Conservation (phyloP, 2,888 invertebrate species). For the Agapostemon virescens region DNA sequence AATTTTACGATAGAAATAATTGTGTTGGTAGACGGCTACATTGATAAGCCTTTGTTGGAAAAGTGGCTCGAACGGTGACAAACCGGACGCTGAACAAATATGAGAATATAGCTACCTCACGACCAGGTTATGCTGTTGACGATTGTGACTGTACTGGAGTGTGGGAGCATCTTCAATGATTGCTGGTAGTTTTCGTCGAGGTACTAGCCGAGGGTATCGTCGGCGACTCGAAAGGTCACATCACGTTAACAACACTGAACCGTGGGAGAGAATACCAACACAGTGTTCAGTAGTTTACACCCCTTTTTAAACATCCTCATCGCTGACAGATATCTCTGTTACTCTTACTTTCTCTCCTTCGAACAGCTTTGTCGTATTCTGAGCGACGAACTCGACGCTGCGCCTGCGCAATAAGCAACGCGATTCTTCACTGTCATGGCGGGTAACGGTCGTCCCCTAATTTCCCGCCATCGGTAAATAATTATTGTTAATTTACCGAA, state of each 20-base stretch:
- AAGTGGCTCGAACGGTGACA: neutral
- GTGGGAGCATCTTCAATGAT: constrained; percentile 7
- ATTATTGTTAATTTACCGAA: too few species aligned
- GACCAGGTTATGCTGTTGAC: constrained; percentile 7
- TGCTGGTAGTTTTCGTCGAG: neutral
- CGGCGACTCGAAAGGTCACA: constrained; percentile 19
- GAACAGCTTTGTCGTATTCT: neutral
- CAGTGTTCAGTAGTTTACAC: constrained; percentile 22
- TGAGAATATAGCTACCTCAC: constrained; percentile 28
- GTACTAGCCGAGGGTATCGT: constrained; percentile 3
- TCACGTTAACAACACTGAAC: constrained; percentile 18
- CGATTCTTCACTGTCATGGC: neutral
- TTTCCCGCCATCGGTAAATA: neutral
- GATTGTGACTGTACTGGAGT: neutral
- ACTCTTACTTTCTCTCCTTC: neutral
- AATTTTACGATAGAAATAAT: neutral
- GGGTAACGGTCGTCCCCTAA: neutral
- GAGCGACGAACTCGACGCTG: neutral
- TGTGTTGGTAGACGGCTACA: neutral
- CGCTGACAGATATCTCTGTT: neutral
- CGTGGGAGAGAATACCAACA: constrained; percentile 11
- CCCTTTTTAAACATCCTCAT: constrained; percentile 33
- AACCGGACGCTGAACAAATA: neutral
- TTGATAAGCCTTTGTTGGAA: neutral
- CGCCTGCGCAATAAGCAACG: neutral